These are phyloP conservation scores for Columbina picui DNA, from an alignment of 2,113 vertebrate species.

Conservation along the genomic window DNA sequence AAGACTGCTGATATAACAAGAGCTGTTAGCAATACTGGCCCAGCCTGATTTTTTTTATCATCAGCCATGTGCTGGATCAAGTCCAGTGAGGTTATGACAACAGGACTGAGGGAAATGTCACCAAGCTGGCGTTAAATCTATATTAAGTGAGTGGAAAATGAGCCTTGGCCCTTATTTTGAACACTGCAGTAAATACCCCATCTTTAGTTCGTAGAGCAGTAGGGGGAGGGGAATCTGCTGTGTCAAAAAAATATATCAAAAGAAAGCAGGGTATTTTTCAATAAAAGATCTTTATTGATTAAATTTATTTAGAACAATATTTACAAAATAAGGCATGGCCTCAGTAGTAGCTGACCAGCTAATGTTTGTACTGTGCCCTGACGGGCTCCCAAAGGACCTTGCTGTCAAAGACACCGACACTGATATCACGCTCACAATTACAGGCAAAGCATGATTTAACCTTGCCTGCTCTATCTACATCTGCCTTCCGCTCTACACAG, in stretches of 20 bases:
- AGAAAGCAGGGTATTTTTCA: background rate
- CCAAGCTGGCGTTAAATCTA: background rate
- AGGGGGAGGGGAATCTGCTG: background rate
- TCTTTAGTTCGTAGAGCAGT: background rate
- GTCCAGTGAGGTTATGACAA: background rate
- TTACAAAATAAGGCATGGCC: background rate
- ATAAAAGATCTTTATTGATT: background rate
- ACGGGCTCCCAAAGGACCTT: background rate
- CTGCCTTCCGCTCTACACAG: background rate
- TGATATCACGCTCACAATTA: background rate
- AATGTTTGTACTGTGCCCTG: background rate
- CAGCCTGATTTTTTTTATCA: background rate
- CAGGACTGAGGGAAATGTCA: background rate
- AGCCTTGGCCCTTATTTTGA: background rate
- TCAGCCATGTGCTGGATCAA: background rate
- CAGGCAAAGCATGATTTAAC: background rate
- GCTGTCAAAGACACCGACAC: background rate
- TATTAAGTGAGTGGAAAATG: background rate
- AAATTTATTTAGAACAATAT: slow-evolving; percentile 2
- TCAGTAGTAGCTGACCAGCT: background rate
- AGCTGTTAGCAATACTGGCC: background rate
- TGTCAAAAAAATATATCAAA: background rate
- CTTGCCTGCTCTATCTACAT: background rate
- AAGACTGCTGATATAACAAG: background rate
- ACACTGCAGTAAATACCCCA: background rate